Base-by-base conservation (phyloP, 2,888 invertebrate species). In the Yponomeuta evonymella region DNA sequence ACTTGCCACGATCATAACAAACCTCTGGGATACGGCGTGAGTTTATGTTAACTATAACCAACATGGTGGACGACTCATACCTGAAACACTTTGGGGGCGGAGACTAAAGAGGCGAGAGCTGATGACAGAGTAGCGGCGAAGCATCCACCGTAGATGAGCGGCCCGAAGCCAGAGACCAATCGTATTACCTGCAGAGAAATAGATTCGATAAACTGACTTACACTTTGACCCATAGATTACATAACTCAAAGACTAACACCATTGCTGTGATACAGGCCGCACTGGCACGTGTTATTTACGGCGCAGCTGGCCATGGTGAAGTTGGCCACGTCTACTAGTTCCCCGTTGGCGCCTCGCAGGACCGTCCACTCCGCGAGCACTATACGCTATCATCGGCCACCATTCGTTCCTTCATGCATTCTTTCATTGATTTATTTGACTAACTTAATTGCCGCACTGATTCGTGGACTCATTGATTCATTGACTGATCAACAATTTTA, bases 121-220 rank as follows among this genome's bases (percentile, higher is more conserved):
- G 99, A 99, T 0, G 98, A 98, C 23, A 99, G 89, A 0, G 99
- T 98, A 0, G 99, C 99, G 0, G 99, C 98, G 88, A 99, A 98
- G 81, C 99, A 98, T 0, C 99, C 99, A 48, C 98, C 98, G 84
- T 98, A 97, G 77, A 99, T 98, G 70, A 99, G 92, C 0, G 98
- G 98, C 0, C 98, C 98, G 81, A 97, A 97, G 9, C 93, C 95
- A 0, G 97, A 96, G 15, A 97, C 96, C 72, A 97, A 83, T 73
- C 97, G 96, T 77, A 97, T 96, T 4, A 97, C 96, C 95, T 97
- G 86, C 36, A 87, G 86, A 70, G 15, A 58, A 15, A 58, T 15
- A 58, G 6, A 43, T 43, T 43, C 6, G 8, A 58, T 12, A 15
- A 33, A 33, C 5, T 12, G 12, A 1, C 3, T 33, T 33, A 33